Conservation (phyloP, 2,113 vertebrate genomes). For the Rhinogobius similis region DNA sequence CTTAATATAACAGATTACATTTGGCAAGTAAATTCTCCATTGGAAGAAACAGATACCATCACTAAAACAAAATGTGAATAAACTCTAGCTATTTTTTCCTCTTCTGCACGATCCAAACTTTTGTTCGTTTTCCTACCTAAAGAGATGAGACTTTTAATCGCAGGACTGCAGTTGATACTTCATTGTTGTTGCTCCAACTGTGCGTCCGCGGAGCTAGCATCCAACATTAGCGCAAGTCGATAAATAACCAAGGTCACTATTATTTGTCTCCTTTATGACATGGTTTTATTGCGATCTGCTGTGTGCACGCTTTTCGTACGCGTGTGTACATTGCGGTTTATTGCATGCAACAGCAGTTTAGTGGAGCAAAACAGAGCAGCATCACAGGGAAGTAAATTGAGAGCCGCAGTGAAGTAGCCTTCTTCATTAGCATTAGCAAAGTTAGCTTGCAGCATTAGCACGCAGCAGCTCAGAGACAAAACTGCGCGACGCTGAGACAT, state of each 20-base stretch:
- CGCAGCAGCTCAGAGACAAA: conserved; percentile 4
- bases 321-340: not conserved
- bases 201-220: conserved; percentile 30
- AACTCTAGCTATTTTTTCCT: not conserved
- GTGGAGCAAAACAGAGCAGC: conserved; percentile 7
- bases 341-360: not conserved
- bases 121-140: not conserved
- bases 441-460: conserved; percentile 64
- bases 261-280: not conserved
- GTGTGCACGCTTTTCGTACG: not conserved
- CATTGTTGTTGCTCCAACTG: conserved; percentile 26
- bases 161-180: conserved; percentile 47
- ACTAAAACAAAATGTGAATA: not conserved
- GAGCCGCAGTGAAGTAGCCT: conserved; percentile 54
- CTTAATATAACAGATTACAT: not conserved
- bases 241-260: conserved; percentile 72
- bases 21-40: not conserved
- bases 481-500: conserved; percentile 3
- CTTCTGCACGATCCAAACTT: not conserved
- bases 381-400: conserved; percentile 38
- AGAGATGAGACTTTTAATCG: conserved; percentile 16
- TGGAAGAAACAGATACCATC: not conserved
- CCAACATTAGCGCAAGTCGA: conserved; percentile 65
- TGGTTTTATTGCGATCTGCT: not conserved
- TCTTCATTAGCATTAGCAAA: conserved; percentile 45